Base-by-base conservation (phyloP, 2,797 vertebrate genomes). In the Labroides dimidiatus region DNA sequence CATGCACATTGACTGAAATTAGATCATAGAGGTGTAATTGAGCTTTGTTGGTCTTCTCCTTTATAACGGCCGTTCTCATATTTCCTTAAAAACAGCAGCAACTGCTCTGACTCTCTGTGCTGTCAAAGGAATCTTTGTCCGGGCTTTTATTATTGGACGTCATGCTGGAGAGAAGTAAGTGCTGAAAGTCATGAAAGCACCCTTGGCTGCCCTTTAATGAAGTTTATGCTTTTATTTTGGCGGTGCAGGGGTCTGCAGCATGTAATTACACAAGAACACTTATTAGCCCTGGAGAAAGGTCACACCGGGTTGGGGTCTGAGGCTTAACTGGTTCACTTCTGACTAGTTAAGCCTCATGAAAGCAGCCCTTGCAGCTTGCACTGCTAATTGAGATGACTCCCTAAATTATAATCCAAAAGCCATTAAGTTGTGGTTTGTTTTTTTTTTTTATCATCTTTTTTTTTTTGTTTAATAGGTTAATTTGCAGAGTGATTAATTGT, bases 251-350 rank as follows among this genome's bases (percentile, higher is more conserved):
- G 69, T 83, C 78, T 61, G 71, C 60, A 44, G 64, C 19, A 17
- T 83, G 66, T 78, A 81, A 87, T 86, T 86, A 87, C 69, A 75
- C 44, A 45, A 57, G 56, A 82, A 17, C 73, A 79, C 77, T 81
- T 76, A 71, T 82, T 79, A 69, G 68, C 76, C 77, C 21, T 44
- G 43, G 79, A 72, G 78, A 90, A 90, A 90, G 85, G 88, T 88
- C 80, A 84, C 72, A 67, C 73, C 66, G 41, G 65, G 49, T n/a
- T 62, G 67, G 33, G 63, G 71, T 69, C 55, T 68, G 42, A 71
- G 60, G 54, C 42, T 45, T 47, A 66, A 69, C 72, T 60, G 59
- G 41, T 81, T 6, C 30, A 56, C 59, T 63, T 61, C 33, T 49
- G 33, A 51, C 45, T 61, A 33, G 12, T 49, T 57, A 71, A 69